phyloP scores from a whole-genome alignment of 2,113 vertebrate species.

The Athene cunicularia region DNA sequence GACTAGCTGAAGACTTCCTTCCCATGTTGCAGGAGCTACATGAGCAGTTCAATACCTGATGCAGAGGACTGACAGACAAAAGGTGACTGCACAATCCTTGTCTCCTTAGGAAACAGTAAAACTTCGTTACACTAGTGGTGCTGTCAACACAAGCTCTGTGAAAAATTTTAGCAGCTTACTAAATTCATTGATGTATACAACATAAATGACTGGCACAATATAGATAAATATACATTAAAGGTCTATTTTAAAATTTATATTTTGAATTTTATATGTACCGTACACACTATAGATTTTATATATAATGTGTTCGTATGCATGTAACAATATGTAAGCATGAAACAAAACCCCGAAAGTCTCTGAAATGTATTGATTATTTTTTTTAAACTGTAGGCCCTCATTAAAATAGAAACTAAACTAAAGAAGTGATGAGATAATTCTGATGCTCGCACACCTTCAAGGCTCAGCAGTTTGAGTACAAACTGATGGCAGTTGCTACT shows the following conservation, averaged over 20 bases:
- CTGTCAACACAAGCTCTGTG: background rate
- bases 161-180: background rate
- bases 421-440: background rate
- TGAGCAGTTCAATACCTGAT: background rate
- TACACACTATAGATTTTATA: background rate
- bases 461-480: rapidly evolving
- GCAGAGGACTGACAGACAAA: background rate
- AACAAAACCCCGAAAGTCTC: background rate
- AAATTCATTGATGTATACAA: background rate
- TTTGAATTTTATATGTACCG: background rate
- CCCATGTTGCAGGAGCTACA: rapidly evolving
- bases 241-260: background rate
- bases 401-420: background rate
- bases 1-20: background rate
- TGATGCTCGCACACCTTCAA: background rate
- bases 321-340: background rate
- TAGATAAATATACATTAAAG: background rate
- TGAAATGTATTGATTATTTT: background rate
- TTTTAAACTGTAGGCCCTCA: background rate
- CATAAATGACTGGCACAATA: background rate
- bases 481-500: background rate
- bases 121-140: background rate
- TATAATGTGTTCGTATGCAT: background rate
- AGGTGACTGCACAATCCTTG: background rate
- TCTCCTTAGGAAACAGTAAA: background rate